Conservation (phyloP, 2,113 vertebrate species). For the Proteles cristata region DNA sequence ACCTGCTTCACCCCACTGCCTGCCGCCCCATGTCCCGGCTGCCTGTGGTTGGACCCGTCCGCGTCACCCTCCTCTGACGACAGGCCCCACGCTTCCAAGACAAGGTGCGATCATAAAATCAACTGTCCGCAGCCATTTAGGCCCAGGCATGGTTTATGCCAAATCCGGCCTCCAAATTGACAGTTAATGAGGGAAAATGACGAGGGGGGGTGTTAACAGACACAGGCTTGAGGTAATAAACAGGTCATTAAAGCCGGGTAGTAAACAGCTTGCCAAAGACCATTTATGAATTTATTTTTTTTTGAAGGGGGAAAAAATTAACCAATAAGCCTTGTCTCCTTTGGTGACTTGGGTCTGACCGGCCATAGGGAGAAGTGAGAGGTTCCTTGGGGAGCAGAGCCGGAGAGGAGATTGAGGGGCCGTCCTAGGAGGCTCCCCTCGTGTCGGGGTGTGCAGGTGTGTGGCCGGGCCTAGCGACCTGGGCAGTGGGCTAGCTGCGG, state of each 20-base stretch:
- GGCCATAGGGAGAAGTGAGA: not conserved
- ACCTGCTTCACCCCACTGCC: not conserved
- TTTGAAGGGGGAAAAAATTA: slow-evolving; percentile 68
- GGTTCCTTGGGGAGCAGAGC: not conserved
- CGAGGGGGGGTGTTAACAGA: slow-evolving; percentile 84
- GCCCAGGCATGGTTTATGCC: slow-evolving; percentile 84
- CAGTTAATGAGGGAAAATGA: slow-evolving; percentile 86
- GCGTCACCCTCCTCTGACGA: slow-evolving; percentile 63
- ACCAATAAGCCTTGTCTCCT: slow-evolving; percentile 52
- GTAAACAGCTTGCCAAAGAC: slow-evolving; percentile 87
- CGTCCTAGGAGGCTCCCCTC: not conserved
- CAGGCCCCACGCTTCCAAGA: slow-evolving; percentile 58
- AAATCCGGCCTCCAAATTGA: slow-evolving; percentile 85
- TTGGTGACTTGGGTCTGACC: not conserved
- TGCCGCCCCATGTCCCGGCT: accelerated
- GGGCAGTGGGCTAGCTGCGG: accelerated
- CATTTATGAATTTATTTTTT: slow-evolving; percentile 86
- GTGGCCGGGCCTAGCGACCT: accelerated
- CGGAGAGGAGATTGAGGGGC: accelerated
- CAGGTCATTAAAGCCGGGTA: slow-evolving; percentile 85
- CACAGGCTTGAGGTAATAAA: slow-evolving; percentile 86
- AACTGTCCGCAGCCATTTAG: slow-evolving; percentile 85
- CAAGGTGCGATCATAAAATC: slow-evolving; percentile 79
- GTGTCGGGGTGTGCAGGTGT: not conserved
- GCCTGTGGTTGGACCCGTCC: accelerated